A percentile compares a stretch with the other conserved stretches of the same genome.
Conservation (phyloP, 2,888 invertebrate species). For the Acanthacorydalis orientalis region DNA sequence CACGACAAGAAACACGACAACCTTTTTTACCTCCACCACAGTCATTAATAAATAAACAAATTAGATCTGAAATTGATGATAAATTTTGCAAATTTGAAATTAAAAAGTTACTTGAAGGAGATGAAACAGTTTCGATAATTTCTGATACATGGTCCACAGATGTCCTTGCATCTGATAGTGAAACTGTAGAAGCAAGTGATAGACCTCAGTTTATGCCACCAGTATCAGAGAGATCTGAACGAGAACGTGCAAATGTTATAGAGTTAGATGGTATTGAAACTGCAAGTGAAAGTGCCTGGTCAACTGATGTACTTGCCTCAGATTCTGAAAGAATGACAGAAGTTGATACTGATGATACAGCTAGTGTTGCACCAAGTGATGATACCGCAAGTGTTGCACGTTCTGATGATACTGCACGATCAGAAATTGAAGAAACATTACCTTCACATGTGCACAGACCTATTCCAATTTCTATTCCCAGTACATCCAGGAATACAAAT, state of each 20-base stretch:
- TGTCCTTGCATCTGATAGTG: slow-evolving; percentile 91
- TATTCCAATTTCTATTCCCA: slow-evolving; percentile 5
- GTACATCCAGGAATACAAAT: neutral
- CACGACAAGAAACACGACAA: slow-evolving; percentile 20
- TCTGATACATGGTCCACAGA: slow-evolving; percentile 99
- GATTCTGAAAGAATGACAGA: slow-evolving; percentile 86
- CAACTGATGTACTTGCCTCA: slow-evolving; percentile 86
- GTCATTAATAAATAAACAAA: slow-evolving; percentile 45
- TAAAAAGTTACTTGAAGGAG: slow-evolving; percentile 61
- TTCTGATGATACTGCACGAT: slow-evolving; percentile 59
- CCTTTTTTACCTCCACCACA: slow-evolving; percentile 21
- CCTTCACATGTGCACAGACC: slow-evolving; percentile 11
- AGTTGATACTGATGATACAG: slow-evolving; percentile 53
- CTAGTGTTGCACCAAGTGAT: slow-evolving; percentile 39
- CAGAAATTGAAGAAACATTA: slow-evolving; percentile 32
- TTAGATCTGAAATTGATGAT: slow-evolving; percentile 90
- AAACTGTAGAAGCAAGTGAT: slow-evolving; percentile 70
- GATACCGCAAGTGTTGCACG: slow-evolving; percentile 42
- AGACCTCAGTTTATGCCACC: slow-evolving; percentile 31
- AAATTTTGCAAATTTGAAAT: slow-evolving; percentile 98
- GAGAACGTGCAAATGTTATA: slow-evolving; percentile 3
- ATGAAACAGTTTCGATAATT: slow-evolving; percentile 92
- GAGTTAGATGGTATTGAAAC: slow-evolving; percentile 65
- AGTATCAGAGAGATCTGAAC: slow-evolving; percentile 19
- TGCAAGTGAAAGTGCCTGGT: slow-evolving; percentile 93